Percentiles rank a stretch among this genome's conserved stretches.
Conservation (phyloP, 92 coral and sea anemone genomes). For the Siderastrea radians region DNA sequence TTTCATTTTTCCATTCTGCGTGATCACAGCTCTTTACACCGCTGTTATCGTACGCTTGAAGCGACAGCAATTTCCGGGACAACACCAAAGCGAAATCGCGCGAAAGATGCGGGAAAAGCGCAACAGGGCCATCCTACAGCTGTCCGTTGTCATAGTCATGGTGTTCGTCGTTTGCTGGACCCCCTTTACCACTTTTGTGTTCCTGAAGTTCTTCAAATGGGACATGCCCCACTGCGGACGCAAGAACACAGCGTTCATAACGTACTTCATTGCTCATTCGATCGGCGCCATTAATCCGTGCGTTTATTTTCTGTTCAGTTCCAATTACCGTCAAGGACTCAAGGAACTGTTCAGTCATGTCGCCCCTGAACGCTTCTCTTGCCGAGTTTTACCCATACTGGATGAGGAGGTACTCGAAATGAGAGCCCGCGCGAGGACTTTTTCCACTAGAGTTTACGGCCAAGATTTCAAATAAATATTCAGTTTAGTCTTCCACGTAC, state of each 20-base stretch:
- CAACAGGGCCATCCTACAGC: constrained; percentile 36
- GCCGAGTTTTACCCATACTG: constrained; percentile 20
- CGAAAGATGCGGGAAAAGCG: constrained; percentile 38
- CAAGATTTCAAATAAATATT: too few relatives aligned
- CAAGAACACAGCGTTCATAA: constrained; percentile 18
- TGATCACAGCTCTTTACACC: constrained; percentile 23
- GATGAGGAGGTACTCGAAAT: constrained; percentile 20
- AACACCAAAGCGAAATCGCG: constrained; percentile 30
- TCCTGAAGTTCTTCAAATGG: constrained; percentile 50
- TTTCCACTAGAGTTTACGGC: neutral
- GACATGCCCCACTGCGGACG: constrained; percentile 31
- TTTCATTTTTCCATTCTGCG: constrained; percentile 15
- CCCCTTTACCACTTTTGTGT: constrained; percentile 41
- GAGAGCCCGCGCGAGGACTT: constrained; percentile 28
- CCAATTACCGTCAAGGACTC: constrained; percentile 57
- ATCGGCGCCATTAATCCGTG: constrained; percentile 59
- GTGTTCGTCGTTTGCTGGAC: constrained; percentile 43
- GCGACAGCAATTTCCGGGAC: constrained; percentile 25
- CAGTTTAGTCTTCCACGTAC: too few relatives aligned
- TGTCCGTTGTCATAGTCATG: constrained; percentile 45
- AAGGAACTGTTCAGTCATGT: constrained; percentile 1
- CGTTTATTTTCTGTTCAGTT: constrained; percentile 48
- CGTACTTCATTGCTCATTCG: constrained; percentile 45
- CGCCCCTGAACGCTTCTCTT: neutral
- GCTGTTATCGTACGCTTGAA: constrained; percentile 35